Evolutionary conservation across 2,888 invertebrate genomes (phyloP).

Genomic region (Caenorhabditis sp.): DNA sequence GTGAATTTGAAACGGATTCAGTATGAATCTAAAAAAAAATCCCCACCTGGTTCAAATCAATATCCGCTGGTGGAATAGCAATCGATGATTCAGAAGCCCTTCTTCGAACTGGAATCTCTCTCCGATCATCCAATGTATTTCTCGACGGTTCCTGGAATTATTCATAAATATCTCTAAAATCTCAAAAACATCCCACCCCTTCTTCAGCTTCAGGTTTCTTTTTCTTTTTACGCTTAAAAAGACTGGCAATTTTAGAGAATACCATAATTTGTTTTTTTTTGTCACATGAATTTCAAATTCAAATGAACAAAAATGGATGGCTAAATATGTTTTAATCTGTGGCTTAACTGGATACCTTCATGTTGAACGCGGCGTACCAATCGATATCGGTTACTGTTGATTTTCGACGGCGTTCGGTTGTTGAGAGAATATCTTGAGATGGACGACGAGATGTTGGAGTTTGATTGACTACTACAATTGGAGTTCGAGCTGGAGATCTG

Average conservation of each 20-base stretch:
- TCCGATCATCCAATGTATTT: slow-evolving; percentile 11
- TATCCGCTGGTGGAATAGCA: slow-evolving; percentile 26
- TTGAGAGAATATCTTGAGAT: slow-evolving; percentile 37
- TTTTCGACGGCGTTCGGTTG: slow-evolving; percentile 35
- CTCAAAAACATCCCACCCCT: neutral
- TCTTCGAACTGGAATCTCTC: slow-evolving; percentile 19
- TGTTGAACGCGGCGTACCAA: slow-evolving; percentile 56
- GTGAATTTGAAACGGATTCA: no score
- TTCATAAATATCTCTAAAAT: no score
- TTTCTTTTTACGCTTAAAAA: slow-evolving; percentile 30
- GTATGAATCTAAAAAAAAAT: neutral
- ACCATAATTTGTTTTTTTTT: no score
- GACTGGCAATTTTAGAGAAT: slow-evolving; percentile 26
- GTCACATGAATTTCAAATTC: no score
- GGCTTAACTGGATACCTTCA: slow-evolving; percentile 36
- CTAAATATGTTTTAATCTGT: slow-evolving; percentile 20
- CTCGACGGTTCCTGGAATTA: neutral
- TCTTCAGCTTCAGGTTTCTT: slow-evolving; percentile 13
- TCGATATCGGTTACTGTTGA: slow-evolving; percentile 55
- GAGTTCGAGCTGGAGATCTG: slow-evolving; percentile 33
- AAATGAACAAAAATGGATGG: slow-evolving; percentile 6
- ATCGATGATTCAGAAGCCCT: slow-evolving; percentile 33
- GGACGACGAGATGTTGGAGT: slow-evolving; percentile 33
- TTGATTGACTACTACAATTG: slow-evolving; percentile 52
- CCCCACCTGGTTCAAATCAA: slow-evolving; percentile 34